Base-by-base conservation (phyloP, 2,888 invertebrate genomes). In the Acanthopleura granulata region DNA sequence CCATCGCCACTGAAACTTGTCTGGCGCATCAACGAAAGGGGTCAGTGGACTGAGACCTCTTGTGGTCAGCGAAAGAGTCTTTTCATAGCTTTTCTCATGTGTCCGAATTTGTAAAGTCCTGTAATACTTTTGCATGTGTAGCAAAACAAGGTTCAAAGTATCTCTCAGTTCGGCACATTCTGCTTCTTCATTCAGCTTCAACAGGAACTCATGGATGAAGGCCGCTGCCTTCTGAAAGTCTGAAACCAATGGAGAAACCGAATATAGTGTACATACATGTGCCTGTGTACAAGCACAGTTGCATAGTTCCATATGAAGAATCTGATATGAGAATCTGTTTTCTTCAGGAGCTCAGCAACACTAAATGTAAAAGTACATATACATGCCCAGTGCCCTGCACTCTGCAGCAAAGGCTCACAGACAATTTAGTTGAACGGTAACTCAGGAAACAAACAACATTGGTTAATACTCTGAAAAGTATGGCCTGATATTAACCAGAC, bases 191-290 rank as follows among this genome's bases (percentile, higher is more conserved):
- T 83, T 87, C 69, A 90, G 81, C 79, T 90, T 90, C 49, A 89
- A 83, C 72, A 89, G 79, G 80, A 90, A 90, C 79, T 90, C 89
- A 77, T 89, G 87, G 62, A 90, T 86, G 77, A 89, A 86, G 79
- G 89, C 88, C 40, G 90, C 88, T 71, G 89, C 89, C 80, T 90
- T 90, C 79, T 90, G 89, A 79, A 90, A 90, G 84, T 90, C 90
- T 90, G 80, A 74, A 82, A 82, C 74, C 69, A 71, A 76, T 40
- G 9, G 9, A 40, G 40, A 40, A 40, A 40, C 40, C 9, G 4
- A 40, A 9, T 40, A 40, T 6, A 40, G 40, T 40, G 40, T 40
- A 40, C 40, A 40, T 40, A 40, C 40, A n/a, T n/a, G n/a, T n/a
- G n/a, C n/a, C n/a, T n/a, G n/a, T n/a, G n/a, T n/a, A n/a, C n/a